Base-by-base conservation (phyloP, 2,113 vertebrate species). In the Malurus elegans region DNA sequence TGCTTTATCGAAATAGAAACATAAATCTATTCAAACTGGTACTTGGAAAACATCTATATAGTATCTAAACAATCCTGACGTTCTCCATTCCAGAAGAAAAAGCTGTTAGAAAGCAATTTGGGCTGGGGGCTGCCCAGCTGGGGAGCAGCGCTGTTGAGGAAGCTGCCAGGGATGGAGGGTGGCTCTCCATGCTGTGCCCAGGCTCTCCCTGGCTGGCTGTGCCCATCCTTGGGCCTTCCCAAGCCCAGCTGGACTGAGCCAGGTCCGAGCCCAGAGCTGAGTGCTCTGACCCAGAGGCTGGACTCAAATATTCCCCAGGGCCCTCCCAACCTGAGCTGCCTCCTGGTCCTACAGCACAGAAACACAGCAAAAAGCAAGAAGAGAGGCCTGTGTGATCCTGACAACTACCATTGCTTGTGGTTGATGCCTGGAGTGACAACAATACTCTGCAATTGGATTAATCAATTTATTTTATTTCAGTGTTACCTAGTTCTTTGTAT, bases 321-420 rank as follows among this genome's bases (percentile, higher is more conserved):
- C 34, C 28, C 20, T 42, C 58, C 61, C 57, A 51, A 1, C 14
- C 6, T 15, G n/a, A 65, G 14, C n/a, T 17, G 45, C 29, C 31
- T 13, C 53, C 16, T 1, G 5, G 8, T 6, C 24, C 56, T 38
- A 14, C 7, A 38, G 31, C 42, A 64, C 18, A 40, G 47, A 56
- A 34, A 62, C 2, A 4, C 31, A 38, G 42, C 26, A 80, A 53
- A 51, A 84, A 34, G 34, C 18, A 26, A 48, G n/a, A 31, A 45
- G 10, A 45, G 31, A 64, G 24, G 9, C 36, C 48, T 48, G 4
- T 31, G 17, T 14, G 28, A 58, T 29, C 18, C n/a, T 64, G 14
- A 0, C 1, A 51, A 6, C 4, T 29, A 44, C 23, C 20, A 10
- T 1, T 58, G 34, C 44, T 69, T 1, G 0, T 13, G 23, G 50